Base-by-base conservation (phyloP, 2,113 vertebrate genomes). In the Pterophyllum scalare region DNA sequence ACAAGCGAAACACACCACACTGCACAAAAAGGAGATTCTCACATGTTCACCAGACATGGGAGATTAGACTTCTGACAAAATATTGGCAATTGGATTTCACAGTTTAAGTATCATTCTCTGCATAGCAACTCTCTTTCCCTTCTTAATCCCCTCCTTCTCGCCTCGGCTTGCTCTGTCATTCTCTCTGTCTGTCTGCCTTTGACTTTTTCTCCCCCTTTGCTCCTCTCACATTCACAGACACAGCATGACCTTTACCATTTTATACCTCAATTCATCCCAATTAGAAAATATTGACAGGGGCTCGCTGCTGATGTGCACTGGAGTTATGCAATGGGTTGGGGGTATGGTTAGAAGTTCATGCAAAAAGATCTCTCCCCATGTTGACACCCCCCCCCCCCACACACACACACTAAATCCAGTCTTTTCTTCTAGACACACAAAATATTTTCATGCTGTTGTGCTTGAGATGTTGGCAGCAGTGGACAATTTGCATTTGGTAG, bases 41-140 rank as follows among this genome's bases (percentile, higher is more conserved):
- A 52, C 61, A 80, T 52, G 56, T 58, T 75, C n/a, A 52, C 35
- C 80, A 86, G 84, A 89, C 81, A 59, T 14, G 28, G 49, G 49
- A 84, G 76, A 87, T 87, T 80, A 81, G 49, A 38, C 83, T 78
- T 28, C 79, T 85, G 83, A 84, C 84, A 83, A 88, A 82, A 82
- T 87, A 90, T 87, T 84, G 88, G 87, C 62, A 28, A n/a, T 76
- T 80, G 79, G 80, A 87, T 92, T 91, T 89, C 74, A 80, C 80
- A 70, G 75, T 26, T 70, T 80, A 59, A 77, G 81, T 64, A 60
- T 82, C 26, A 22, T 77, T 86, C 84, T 82, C 65, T 86, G 61
- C 77, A 76, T 28, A 38, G 46, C 61, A 52, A 40, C 85, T 57
- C 56, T 67, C 19, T 20, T 60, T 46, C 33, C 7, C 38, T 40